Evolutionary conservation across 2,797 vertebrate genomes (phyloP), one percentile per base, ranked within the genome.

Genomic region (Syngnathus rostellatus): DNA sequence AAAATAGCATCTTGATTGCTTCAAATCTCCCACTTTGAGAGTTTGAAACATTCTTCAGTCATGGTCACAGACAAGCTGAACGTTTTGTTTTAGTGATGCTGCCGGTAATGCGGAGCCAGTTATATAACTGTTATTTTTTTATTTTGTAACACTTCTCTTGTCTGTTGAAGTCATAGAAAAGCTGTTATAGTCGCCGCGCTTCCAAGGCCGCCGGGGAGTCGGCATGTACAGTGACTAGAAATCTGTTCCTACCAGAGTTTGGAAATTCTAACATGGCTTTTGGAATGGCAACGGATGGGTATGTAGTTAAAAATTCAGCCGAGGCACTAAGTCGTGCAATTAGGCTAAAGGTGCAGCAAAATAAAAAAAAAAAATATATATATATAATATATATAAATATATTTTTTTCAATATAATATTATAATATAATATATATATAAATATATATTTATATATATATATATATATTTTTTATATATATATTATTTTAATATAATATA

Each of bases 151-250:
- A 53, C 68, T 61, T 74, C 14, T 58, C 25, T 58, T 64, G 67
- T 74, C 38, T 63, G 53, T 60, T 58, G 64, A 51, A 68, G 64
- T 43, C 41, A 77, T 81, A 77, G 65, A 71, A 74, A 81, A 78
- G 76, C 63, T 72, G 73, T 71, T 66, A 71, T 68, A 69, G 63
- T 76, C 43, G 58, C 63, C 55, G 54, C 38, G 65, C 12, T 66
- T 77, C 67, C 72, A 76, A 48, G 66, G 48, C 25, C n/a, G 38
- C 51, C 39, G 57, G 69, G 64, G 66, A 81, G 69, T 69, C 68
- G 68, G 76, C 73, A 65, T 70, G 68, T 66, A 69, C 60, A 25
- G 25, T 37, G 63, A 64, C 64, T 37, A 61, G 4, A 8, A 70
- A 70, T 65, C 63, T 69, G 74, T 68, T 67, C 71, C 9, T n/a